These are phyloP conservation scores for Dolichallabes microphthalmus DNA, from an alignment of 2,113 vertebrate species.

Conservation along the genomic window DNA sequence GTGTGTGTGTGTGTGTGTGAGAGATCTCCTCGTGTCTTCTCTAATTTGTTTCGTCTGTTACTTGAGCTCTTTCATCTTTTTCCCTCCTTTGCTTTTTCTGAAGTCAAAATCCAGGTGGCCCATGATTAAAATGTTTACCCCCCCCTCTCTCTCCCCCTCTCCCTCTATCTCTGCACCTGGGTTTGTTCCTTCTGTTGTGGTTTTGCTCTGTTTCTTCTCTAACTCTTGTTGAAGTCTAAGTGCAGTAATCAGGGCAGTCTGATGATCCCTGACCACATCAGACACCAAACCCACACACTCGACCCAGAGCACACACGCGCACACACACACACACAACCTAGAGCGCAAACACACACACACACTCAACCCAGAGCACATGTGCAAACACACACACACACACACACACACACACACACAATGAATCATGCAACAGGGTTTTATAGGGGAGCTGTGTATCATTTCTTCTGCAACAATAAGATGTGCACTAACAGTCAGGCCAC, in stretches of 20 bases:
- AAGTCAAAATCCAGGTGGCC: slow-evolving; percentile 11
- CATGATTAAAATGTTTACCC: background rate
- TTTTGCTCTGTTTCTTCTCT: background rate
- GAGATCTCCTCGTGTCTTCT: slow-evolving; percentile 23
- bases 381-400: slow-evolving; percentile 18
- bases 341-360: background rate
- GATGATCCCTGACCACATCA: slow-evolving; percentile 24
- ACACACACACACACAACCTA: background rate
- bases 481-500: background rate
- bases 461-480: background rate
- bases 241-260: slow-evolving; percentile 2
- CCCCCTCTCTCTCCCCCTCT: background rate
- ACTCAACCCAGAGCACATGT: background rate
- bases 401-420: background rate
- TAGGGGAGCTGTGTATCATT: background rate
- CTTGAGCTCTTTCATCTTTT: slow-evolving; percentile 22
- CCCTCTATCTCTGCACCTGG: slow-evolving; percentile 12
- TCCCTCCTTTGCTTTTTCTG: slow-evolving; percentile 8
- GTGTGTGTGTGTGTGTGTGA: background rate
- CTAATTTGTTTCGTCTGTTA: slow-evolving; percentile 30
- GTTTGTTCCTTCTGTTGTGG: slow-evolving; percentile 6
- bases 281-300: background rate
- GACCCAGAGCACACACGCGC: background rate
- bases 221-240: background rate
- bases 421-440: background rate